These are phyloP conservation scores for Balearica regulorum DNA, from an alignment of 2,797 vertebrate genomes.

Conservation along the genomic window DNA sequence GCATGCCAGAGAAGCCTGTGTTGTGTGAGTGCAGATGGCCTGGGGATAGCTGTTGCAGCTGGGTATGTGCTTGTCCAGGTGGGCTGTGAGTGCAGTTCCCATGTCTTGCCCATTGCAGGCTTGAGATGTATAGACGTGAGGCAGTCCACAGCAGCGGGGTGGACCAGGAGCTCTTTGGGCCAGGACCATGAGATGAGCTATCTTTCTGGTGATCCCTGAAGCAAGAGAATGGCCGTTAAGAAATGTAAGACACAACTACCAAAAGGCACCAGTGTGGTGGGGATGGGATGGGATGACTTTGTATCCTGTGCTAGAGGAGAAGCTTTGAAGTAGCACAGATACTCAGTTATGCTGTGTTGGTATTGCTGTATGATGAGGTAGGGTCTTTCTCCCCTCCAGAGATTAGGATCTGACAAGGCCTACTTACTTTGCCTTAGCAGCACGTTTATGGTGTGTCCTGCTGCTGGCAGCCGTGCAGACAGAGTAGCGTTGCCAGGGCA, in stretches of 20 bases:
- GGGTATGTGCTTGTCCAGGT: accelerated
- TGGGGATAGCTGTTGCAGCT: not conserved
- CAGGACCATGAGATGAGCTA: not conserved
- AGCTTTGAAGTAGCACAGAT: not conserved
- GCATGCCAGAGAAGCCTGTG: not conserved
- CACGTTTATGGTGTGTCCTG: not conserved
- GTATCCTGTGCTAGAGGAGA: not conserved
- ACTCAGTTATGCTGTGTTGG: not conserved
- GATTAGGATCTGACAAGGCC: not conserved
- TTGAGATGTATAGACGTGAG: not conserved
- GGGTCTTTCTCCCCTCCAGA: no score
- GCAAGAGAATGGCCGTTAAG: not conserved
- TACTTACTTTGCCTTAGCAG: not conserved
- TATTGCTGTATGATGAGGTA: not conserved
- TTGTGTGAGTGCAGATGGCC: not conserved
- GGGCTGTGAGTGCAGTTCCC: not conserved
- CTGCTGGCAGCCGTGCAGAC: not conserved
- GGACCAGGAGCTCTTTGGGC: not conserved
- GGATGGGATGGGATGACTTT: not conserved
- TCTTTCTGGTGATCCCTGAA: not conserved
- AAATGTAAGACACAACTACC: accelerated
- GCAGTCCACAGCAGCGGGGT: not conserved
- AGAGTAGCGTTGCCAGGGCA: not conserved
- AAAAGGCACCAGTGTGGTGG: not conserved
- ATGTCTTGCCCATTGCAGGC: not conserved